Conservation (phyloP, 2,113 vertebrate genomes). For the Marmota flaviventris region DNA sequence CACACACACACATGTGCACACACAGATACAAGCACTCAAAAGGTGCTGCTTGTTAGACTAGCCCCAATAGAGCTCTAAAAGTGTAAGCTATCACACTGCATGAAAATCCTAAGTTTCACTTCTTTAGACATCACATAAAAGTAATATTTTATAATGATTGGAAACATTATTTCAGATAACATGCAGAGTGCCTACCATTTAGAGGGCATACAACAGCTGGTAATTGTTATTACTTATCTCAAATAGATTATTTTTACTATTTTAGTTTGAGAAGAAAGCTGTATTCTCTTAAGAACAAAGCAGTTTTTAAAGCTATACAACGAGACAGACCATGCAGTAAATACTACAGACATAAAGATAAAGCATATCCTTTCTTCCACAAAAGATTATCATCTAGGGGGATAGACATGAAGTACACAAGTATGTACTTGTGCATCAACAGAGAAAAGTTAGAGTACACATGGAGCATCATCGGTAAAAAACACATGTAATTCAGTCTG, state of each 20-base stretch:
- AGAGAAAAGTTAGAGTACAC: background rate
- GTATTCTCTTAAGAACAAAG: background rate
- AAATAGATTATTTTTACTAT: background rate
- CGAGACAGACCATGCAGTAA: background rate
- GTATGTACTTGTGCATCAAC: background rate
- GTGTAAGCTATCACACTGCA: background rate
- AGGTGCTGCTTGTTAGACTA: constrained; percentile 1
- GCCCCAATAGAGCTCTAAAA: background rate
- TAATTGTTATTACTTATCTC: background rate
- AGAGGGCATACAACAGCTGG: background rate
- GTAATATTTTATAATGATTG: background rate
- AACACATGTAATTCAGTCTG: accelerated
- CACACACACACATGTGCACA: background rate
- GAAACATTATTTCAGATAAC: background rate
- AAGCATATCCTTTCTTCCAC: background rate
- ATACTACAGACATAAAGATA: background rate
- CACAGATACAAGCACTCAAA: background rate
- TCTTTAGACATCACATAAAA: background rate
- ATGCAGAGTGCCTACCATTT: background rate
- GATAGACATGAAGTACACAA: accelerated
- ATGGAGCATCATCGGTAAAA: accelerated
- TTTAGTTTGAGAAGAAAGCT: background rate
- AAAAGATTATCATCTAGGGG: background rate
- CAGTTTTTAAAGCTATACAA: background rate
- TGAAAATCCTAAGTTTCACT: background rate